Evolutionary conservation across 2,888 invertebrate species (phyloP), one percentile per base, ranked within the genome.

Genomic region (Cistogaster globosa): DNA sequence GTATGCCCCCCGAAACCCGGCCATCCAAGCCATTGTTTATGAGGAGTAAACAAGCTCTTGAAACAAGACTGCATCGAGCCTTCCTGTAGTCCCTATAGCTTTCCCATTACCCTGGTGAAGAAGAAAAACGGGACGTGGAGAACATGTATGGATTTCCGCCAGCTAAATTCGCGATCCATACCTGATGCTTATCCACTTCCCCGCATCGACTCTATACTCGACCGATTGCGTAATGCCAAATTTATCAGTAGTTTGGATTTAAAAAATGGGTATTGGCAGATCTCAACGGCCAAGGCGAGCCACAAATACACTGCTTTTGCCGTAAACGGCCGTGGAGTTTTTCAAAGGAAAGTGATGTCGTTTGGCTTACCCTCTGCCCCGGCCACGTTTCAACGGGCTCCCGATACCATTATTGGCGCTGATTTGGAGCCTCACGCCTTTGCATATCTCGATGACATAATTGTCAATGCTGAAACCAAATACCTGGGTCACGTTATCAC

Each of bases 361-460:
- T 82, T 83, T 45, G 83, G 77, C 4, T 45, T 83, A 0, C 77
- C 77, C 14, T 83, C 83, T 0, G 77, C 72, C 3, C 83, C 72
- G 0, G 83, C 67, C 14, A 71, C 77, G 0, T 83, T 83, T 38
- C 77, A 83, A 51, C 18, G 83, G 14, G 67, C 72, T 4, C 51
- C 79, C 7, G 79, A 71, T 45, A 45, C 22, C 38, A 18, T 65
- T 9, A 65, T 65, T 26, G 26, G 26, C 26, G 26, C 26, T 26
- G 26, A 26, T 26, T 26, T 26, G 1, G 26, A 26, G 26, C 26
- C 26, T 1, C 1, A 26, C 26, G 26, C 26, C 4, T 26, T 26
- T 26, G 26, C 26, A 4, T 26, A 26, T 26, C 26, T 26, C 2
- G 26, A 26, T 4, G 1, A 26, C 26, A 4, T n/a, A n/a, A n/a